A percentile compares a stretch with the other conserved stretches of the same genome.
Conservation (phyloP, 92 coral and sea anemone genomes). For the Palythoa caribaeorum region DNA sequence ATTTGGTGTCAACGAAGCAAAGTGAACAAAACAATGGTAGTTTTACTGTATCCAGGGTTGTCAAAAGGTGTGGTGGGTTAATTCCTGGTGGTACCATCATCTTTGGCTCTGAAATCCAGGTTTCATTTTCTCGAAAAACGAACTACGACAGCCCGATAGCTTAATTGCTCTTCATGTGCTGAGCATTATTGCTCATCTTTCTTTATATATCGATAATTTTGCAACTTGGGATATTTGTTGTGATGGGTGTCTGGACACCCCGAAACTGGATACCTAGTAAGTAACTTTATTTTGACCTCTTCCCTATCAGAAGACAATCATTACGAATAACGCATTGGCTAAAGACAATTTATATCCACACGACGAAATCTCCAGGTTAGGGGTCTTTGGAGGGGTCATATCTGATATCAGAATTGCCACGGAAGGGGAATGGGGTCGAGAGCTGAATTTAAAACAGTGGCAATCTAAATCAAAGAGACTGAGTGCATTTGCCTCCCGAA, state of each 20-base stretch:
- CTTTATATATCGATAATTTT: not conserved
- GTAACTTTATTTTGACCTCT: not conserved
- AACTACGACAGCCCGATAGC: not conserved
- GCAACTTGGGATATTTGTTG: not conserved
- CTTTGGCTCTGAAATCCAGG: not conserved
- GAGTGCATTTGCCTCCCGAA: no score
- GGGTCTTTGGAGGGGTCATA: not conserved
- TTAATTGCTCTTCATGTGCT: not conserved
- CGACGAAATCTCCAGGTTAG: not conserved
- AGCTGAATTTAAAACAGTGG: not conserved
- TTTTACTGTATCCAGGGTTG: not conserved
- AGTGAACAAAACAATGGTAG: not conserved
- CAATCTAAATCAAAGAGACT: no score
- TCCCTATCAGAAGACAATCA: not conserved
- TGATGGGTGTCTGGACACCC: not conserved
- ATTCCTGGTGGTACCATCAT: no score
- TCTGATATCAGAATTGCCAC: not conserved
- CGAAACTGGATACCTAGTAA: no score
- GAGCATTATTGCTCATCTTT: not conserved
- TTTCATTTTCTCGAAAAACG: not conserved
- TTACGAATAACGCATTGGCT: slow-evolving; percentile 1
- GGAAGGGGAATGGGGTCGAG: not conserved
- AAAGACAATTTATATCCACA: not conserved
- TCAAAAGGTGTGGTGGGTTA: no score
- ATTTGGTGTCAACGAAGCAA: not conserved